These are phyloP conservation scores for Pampusana beccarii DNA, from an alignment of 2,113 vertebrate genomes.

Conservation along the genomic window DNA sequence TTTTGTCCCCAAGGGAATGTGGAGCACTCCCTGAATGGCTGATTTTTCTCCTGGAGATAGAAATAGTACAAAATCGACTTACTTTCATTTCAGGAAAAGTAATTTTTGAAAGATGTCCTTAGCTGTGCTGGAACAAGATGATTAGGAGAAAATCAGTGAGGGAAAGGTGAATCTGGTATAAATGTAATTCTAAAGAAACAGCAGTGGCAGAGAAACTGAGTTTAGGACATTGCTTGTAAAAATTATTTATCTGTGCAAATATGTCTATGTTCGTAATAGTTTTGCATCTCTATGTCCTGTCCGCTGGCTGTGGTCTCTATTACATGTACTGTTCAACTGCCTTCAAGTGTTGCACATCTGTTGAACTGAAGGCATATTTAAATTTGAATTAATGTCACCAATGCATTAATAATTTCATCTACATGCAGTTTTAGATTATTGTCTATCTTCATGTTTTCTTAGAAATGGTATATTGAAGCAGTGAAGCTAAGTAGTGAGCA, in stretches of 20 bases:
- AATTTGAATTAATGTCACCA: not conserved
- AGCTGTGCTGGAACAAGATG: not conserved
- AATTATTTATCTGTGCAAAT: not conserved
- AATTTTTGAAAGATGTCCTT: not conserved
- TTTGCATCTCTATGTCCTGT: not conserved
- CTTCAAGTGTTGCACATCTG: not conserved
- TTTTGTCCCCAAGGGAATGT: not conserved
- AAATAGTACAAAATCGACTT: not conserved
- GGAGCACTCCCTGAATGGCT: not conserved
- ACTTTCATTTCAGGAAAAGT: not conserved
- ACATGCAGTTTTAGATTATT: not conserved
- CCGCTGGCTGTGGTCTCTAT: not conserved
- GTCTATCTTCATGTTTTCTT: not conserved
- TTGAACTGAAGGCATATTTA: not conserved
- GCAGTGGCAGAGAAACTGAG: not conserved
- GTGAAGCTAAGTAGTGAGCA: not conserved
- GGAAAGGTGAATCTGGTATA: not conserved
- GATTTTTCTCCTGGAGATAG: not conserved
- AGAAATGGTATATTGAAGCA: not conserved
- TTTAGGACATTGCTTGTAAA: not conserved
- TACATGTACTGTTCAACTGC: not conserved
- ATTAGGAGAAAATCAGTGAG: not conserved
- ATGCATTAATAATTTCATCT: not conserved
- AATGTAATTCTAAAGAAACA: not conserved
- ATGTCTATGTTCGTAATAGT: rapidly evolving